These are phyloP conservation scores for Gavia stellata DNA, from an alignment of 2,113 vertebrate genomes.

Conservation along the genomic window DNA sequence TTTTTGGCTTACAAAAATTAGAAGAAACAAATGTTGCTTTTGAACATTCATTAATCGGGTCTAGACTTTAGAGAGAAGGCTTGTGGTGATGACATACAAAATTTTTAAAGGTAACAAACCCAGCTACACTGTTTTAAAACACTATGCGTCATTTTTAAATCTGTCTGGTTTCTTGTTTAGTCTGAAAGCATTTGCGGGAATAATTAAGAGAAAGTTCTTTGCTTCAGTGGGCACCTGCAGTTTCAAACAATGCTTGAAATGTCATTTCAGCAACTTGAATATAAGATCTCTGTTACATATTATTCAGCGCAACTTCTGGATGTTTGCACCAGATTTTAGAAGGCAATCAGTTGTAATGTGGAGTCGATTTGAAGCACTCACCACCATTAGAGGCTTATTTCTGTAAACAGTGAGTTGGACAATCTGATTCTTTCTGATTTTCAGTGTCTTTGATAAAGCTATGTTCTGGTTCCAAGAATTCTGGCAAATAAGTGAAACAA, in stretches of 20 bases:
- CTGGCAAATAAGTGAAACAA: slow-evolving; percentile 19
- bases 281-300: not conserved
- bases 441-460: not conserved
- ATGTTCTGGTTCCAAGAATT: slow-evolving; percentile 1
- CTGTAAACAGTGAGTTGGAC: not conserved
- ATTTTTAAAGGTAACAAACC: not conserved
- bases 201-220: not conserved
- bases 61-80: not conserved
- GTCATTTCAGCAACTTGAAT: not conserved
- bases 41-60: not conserved
- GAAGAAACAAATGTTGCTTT: not conserved
- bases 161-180: not conserved
- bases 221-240: not conserved
- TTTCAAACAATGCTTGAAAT: not conserved
- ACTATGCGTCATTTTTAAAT: fast-evolving
- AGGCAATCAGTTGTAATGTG: not conserved
- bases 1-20: not conserved
- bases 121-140: not conserved
- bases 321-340: not conserved
- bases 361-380: not conserved
- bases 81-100: not conserved
- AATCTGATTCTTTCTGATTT: not conserved
- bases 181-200: not conserved
- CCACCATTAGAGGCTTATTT: not conserved
- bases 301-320: not conserved